Percentiles rank a stretch among this genome's conserved stretches.
These are phyloP conservation scores for Sinodicranocentrus sp. DNA, from an alignment of 2,888 invertebrate genomes.

Conservation along the genomic window DNA sequence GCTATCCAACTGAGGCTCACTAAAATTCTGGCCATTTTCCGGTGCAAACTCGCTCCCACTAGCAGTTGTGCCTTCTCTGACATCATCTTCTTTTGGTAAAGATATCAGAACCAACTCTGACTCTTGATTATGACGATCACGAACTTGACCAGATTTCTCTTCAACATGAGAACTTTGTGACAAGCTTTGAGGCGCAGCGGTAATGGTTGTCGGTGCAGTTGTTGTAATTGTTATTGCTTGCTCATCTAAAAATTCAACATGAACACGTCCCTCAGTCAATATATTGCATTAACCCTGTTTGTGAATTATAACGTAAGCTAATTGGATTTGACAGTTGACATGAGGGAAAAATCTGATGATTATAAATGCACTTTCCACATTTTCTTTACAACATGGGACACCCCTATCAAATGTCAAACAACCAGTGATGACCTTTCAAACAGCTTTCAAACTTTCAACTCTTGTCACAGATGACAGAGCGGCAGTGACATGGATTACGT, in stretches of 20 bases:
- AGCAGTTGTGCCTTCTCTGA: too few relatives aligned
- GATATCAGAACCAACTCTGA: too few relatives aligned
- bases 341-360: background rate
- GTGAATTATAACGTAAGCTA: background rate
- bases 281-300: background rate
- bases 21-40: too few relatives aligned
- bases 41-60: too few relatives aligned
- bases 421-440: too few relatives aligned
- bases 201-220: background rate
- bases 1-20: too few relatives aligned
- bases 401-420: too few relatives aligned
- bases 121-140: background rate
- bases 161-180: background rate
- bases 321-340: conserved; percentile 6
- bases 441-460: too few relatives aligned
- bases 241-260: conserved; percentile 9
- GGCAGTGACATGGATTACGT: background rate
- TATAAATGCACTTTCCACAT: too few relatives aligned
- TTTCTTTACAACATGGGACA: too few relatives aligned
- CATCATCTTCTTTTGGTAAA: too few relatives aligned
- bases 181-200: background rate
- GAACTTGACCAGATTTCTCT: conserved; percentile 22
- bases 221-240: conserved; percentile 5
- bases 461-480: too few relatives aligned
- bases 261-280: background rate